These are phyloP conservation scores for Anarrhichthys ocellatus DNA, from an alignment of 2,113 vertebrate genomes.

Conservation along the genomic window DNA sequence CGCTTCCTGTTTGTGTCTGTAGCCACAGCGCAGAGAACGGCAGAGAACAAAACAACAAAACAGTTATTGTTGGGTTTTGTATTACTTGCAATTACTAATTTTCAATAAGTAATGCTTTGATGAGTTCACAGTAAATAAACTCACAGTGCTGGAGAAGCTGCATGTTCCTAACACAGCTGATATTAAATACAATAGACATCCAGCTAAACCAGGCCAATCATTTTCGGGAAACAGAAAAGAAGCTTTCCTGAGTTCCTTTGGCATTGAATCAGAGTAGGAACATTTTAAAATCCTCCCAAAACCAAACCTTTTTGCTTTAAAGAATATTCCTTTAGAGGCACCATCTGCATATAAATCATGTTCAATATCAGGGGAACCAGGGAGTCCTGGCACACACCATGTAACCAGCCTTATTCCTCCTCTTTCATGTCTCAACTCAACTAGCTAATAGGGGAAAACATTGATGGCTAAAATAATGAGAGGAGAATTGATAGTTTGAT, in stretches of 20 bases:
- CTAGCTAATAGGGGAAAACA: background rate
- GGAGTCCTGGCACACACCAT: background rate
- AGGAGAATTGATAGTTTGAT: background rate
- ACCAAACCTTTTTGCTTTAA: background rate
- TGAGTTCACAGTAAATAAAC: background rate
- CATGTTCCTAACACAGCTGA: background rate
- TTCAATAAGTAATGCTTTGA: background rate
- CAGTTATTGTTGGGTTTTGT: background rate
- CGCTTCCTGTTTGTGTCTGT: background rate
- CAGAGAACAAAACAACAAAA: background rate
- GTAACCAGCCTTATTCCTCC: background rate
- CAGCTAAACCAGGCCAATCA: conserved; percentile 14
- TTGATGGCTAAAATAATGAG: conserved; percentile 2
- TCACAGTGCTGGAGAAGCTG: background rate
- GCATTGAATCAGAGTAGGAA: background rate
- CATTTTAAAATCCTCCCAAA: background rate
- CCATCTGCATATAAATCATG: background rate
- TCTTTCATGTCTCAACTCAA: background rate
- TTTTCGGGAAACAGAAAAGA: background rate
- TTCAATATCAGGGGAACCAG: background rate
- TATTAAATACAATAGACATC: background rate
- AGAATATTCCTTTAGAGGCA: background rate
- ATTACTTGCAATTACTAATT: background rate
- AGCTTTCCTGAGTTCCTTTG: background rate
- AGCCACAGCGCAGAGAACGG: too few relatives aligned